These are phyloP conservation scores for Poecilus cupreus DNA, from an alignment of 2,888 invertebrate species.

Conservation along the genomic window DNA sequence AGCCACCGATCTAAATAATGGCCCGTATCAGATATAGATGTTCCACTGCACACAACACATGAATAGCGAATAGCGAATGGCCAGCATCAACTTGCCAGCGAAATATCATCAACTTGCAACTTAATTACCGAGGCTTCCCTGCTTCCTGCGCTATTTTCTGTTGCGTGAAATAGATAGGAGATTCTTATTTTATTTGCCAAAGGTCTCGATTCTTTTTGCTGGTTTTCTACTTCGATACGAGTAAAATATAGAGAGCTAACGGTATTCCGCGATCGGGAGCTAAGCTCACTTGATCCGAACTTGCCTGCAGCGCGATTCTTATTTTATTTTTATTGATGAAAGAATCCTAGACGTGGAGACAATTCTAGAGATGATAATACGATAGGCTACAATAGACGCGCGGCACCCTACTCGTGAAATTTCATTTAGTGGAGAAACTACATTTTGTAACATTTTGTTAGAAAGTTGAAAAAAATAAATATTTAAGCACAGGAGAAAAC, in stretches of 20 bases:
- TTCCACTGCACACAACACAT: neutral
- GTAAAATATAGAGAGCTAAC: conserved; percentile 35
- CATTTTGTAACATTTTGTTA: too few species aligned
- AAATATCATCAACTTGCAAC: neutral
- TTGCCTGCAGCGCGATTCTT: conserved; percentile 23
- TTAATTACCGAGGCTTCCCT: neutral
- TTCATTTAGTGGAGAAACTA: neutral
- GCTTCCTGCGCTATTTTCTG: neutral
- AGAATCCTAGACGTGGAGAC: conserved; percentile 33
- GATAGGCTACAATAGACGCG: neutral
- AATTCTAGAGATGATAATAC: conserved; percentile 33
- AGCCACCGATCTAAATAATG: neutral
- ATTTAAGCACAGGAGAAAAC: too few species aligned
- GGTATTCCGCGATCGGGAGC: conserved; percentile 35
- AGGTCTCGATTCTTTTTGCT: conserved; percentile 6
- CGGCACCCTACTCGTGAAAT: neutral
- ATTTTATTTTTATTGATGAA: conserved; percentile 27
- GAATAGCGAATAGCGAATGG: neutral
- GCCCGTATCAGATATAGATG: neutral
- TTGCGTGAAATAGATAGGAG: conserved; percentile 5
- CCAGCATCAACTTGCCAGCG: neutral
- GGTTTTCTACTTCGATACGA: conserved; percentile 21
- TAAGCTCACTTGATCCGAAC: conserved; percentile 30
- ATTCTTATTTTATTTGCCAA: conserved; percentile 16
- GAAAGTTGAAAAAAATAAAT: too few species aligned